Conservation (phyloP, 2,797 vertebrate genomes). For the Xyrichtys novacula region DNA sequence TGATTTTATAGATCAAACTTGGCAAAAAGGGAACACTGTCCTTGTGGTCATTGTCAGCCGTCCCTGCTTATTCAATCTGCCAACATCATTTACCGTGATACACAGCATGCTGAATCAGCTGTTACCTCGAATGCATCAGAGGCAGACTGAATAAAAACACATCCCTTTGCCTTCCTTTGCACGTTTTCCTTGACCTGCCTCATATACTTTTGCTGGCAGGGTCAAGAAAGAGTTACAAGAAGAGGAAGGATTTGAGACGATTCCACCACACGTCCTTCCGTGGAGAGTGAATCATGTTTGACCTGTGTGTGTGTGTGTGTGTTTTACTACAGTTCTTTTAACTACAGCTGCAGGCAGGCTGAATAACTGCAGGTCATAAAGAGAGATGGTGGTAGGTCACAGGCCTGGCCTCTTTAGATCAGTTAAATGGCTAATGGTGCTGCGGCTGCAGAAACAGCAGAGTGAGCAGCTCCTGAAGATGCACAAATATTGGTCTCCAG, state of each 20-base stretch:
- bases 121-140: constrained; percentile 23
- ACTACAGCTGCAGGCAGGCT: constrained; percentile 60
- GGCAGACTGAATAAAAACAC: constrained; percentile 8
- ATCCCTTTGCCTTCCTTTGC: constrained; percentile 23
- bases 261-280: constrained; percentile 52
- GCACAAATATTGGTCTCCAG: constrained; percentile 39
- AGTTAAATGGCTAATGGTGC: constrained; percentile 52
- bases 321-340: constrained; percentile 72
- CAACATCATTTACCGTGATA: constrained; percentile 33
- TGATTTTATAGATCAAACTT: constrained; percentile 11
- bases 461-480: constrained; percentile 31
- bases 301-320: constrained; percentile 36
- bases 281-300: constrained; percentile 68
- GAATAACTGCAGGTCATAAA: constrained; percentile 75
- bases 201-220: constrained; percentile 58
- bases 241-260: constrained; percentile 67
- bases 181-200: constrained; percentile 52
- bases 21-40: constrained; percentile 10
- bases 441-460: constrained; percentile 42
- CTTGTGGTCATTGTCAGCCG: constrained; percentile 16
- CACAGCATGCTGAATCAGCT: constrained; percentile 25
- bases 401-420: constrained; percentile 35
- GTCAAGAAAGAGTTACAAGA: constrained; percentile 69
- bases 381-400: constrained; percentile 62
- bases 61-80: constrained; percentile 32